phyloP scores from a whole-genome alignment of 2,797 vertebrate species.

The Rhabdophis nuchalis region DNA sequence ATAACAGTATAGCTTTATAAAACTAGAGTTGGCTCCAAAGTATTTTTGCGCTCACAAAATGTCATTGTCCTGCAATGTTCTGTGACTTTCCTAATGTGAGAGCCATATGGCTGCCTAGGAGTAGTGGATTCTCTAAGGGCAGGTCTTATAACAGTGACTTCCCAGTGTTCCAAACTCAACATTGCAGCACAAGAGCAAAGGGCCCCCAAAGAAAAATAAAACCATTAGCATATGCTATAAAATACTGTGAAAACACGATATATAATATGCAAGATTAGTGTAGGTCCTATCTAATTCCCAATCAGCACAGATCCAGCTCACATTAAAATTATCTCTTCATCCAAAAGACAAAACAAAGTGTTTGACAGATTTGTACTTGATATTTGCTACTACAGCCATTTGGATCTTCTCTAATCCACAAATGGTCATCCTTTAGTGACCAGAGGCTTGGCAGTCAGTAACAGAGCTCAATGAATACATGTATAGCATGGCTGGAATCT shows the following conservation, averaged over 20 bases:
- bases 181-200: not conserved
- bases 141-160: not conserved
- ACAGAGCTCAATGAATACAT: not conserved
- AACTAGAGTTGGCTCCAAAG: not conserved
- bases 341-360: not conserved
- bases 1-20: not conserved
- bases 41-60: not conserved
- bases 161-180: not conserved
- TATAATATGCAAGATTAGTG: not conserved
- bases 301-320: not conserved
- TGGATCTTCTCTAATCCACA: not conserved
- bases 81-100: not conserved
- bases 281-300: not conserved
- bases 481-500: not conserved
- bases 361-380: not conserved
- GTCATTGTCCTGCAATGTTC: not conserved
- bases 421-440: not conserved
- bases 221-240: not conserved
- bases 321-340: not conserved
- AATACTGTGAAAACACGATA: not conserved
- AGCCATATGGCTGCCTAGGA: not conserved
- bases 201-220: not conserved
- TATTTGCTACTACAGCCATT: not conserved
- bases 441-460: not conserved
- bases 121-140: not conserved